Evolutionary conservation across 1,140 invertebrate genomes (phyloP).

Genomic region (Bombus affinis): DNA sequence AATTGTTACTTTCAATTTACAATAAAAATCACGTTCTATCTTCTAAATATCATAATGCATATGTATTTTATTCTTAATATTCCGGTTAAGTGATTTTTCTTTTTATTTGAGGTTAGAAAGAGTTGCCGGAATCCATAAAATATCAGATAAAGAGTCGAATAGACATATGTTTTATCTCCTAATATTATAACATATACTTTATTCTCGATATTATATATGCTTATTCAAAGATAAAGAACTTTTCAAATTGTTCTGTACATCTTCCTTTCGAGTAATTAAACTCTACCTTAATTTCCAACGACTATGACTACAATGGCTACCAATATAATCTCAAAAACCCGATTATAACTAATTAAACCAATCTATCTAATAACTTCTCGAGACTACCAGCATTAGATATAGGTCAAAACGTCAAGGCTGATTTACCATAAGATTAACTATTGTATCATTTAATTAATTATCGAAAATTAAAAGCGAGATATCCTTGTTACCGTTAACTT

Average conservation of each 20-base stretch:
- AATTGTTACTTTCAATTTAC: too few relatives aligned
- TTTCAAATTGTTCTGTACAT: not conserved
- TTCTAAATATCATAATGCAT: too few relatives aligned
- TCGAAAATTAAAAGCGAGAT: not conserved
- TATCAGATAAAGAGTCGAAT: too few relatives aligned
- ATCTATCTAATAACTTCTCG: not conserved
- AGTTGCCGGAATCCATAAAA: too few relatives aligned
- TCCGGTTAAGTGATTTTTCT: not conserved
- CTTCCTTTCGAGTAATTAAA: not conserved
- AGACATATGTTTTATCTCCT: too few relatives aligned
- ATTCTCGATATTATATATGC: too few relatives aligned
- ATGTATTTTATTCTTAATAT: too few relatives aligned
- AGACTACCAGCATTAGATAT: not conserved
- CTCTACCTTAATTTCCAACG: not conserved
- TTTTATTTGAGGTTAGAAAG: not conserved
- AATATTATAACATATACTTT: too few relatives aligned
- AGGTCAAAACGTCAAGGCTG: not conserved
- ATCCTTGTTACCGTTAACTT: constrained; percentile 1
- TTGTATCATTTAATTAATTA: not conserved
- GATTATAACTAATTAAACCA: not conserved
- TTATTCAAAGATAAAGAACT: not conserved
- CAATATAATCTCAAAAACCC: not conserved
- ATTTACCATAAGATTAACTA: not conserved
- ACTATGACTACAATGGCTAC: not conserved
- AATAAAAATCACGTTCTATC: too few relatives aligned